Evolutionary conservation across 1,140 invertebrate genomes (phyloP).

Genomic region (Pristionchus pacificus): DNA sequence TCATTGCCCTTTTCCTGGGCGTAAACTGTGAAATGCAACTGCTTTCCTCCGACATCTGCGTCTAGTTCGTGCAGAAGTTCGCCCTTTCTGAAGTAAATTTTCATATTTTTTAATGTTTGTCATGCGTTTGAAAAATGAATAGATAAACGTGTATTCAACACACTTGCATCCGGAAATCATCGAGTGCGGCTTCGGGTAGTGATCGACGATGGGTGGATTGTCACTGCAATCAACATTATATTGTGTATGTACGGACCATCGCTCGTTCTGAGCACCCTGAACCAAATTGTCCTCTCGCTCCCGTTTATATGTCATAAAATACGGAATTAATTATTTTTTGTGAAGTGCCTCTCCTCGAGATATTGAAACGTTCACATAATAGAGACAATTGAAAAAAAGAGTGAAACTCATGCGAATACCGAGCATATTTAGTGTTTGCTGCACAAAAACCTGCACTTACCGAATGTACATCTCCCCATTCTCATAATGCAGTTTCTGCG

Average conservation of each 20-base stretch:
- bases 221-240: conserved; percentile 7
- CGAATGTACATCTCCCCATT: conserved; percentile 25
- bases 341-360: too few relatives aligned
- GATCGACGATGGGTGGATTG: background rate
- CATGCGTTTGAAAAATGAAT: too few relatives aligned
- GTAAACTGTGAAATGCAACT: conserved; percentile 12
- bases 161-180: background rate
- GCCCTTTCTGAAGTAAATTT: conserved; percentile 14
- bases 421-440: too few relatives aligned
- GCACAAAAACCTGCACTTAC: conserved; percentile 1
- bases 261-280: background rate
- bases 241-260: background rate
- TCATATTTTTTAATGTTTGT: background rate
- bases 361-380: too few relatives aligned
- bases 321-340: too few relatives aligned
- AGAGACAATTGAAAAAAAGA: too few relatives aligned
- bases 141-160: too few relatives aligned
- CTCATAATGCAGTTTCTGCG: conserved; percentile 22
- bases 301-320: too few relatives aligned
- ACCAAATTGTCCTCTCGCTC: conserved; percentile 21
- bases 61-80: conserved; percentile 13
- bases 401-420: too few relatives aligned
- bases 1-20: conserved; percentile 22
- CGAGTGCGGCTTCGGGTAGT: background rate
- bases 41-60: conserved; percentile 7